These are phyloP conservation scores for Carcharodon carcharias DNA, from an alignment of 2,797 vertebrate species.

Conservation along the genomic window DNA sequence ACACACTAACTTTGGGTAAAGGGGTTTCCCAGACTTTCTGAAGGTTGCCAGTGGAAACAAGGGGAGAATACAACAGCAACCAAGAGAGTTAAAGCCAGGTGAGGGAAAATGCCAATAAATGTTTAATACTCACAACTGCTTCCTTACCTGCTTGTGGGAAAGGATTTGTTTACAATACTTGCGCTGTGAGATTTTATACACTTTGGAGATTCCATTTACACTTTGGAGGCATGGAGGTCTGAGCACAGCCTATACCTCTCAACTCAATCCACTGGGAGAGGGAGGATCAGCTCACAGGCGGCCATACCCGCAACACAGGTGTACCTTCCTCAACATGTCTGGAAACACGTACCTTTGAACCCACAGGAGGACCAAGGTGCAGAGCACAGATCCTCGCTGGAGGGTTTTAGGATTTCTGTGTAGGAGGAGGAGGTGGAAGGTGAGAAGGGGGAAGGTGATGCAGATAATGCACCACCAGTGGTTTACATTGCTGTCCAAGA, in stretches of 20 bases:
- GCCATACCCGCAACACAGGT: too few species aligned
- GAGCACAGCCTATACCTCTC: too few species aligned
- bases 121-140: too few species aligned
- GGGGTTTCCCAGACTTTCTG: not conserved
- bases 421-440: too few species aligned
- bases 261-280: too few species aligned
- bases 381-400: too few species aligned
- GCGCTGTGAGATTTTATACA: not conserved
- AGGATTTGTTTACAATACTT: not conserved
- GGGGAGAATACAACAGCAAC: not conserved
- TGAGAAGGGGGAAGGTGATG: too few species aligned
- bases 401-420: too few species aligned
- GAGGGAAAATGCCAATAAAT: not conserved
- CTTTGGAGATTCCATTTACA: not conserved
- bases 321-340: not conserved
- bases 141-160: not conserved
- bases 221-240: not conserved
- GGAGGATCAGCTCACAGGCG: too few species aligned
- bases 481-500: too few species aligned
- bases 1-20: not conserved
- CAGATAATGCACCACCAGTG: too few species aligned
- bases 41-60: not conserved
- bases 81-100: not conserved
- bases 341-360: not conserved
- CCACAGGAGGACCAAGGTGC: too few species aligned